Evolutionary conservation across 2,888 invertebrate genomes (phyloP), one percentile per base, ranked within the genome.

Genomic region (Rhamnusium bicolor): DNA sequence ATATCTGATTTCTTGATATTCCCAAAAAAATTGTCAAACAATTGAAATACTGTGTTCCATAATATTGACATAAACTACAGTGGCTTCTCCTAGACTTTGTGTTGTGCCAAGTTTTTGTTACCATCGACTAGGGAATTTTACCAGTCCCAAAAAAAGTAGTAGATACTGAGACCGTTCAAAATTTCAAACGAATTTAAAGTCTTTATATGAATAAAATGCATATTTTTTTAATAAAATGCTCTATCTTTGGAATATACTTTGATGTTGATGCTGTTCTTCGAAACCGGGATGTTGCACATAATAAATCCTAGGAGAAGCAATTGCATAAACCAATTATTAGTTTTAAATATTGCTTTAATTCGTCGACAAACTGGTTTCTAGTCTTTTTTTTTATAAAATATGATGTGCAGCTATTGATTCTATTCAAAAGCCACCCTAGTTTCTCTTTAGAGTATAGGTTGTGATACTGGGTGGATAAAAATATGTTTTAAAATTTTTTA

Each of bases 391-490:
- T 3, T n/a, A 19, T 58, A 58, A 58, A 58, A 16, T 16, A 10
- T 14, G 14, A 32, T 58, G 58, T 58, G 58, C 58, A 58, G 58
- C 32, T 58, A 32, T 27, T 27, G n/a, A 24, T 54, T 54, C n/a
- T 54, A 27, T 56, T 56, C 27, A n/a, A 56, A 56, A 56, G 54
- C 54, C 54, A 56, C 54, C 54, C 54, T 56, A 6, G 19, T 27
- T n/a, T 56, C 16, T 56, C 24, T 14, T 56, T n/a, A 56, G 54
- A 40, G n/a, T 40, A 5, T 40, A 40, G n/a, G n/a, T 40, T 56
- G 19, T 56, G 14, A 27, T 56, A 56, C 21, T 16, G 6, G 27
- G 54, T 24, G 14, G 24, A 27, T 56, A 12, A 27, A 56, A 56
- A 56, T 24, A 27, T 10, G 12, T 40, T 32, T 32, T 32, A 32